A percentile compares a stretch with the other conserved stretches of the same genome.
These are phyloP conservation scores for Cerastoderma edule DNA, from an alignment of 2,888 invertebrate genomes.

Conservation along the genomic window DNA sequence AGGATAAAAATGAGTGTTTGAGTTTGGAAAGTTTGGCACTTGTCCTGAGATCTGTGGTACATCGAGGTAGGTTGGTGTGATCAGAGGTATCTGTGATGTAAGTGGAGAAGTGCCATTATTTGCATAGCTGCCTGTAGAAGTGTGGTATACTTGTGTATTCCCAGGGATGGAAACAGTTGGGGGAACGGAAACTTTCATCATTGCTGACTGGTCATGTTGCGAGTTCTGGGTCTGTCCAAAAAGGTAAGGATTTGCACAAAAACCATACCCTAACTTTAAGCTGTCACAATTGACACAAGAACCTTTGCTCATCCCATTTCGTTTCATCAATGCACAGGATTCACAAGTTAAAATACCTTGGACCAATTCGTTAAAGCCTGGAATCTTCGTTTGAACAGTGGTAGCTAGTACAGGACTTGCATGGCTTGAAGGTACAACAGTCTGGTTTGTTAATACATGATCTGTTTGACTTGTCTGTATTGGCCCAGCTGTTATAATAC, in stretches of 20 bases:
- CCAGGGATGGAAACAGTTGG: too few relatives aligned
- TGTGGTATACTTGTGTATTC: too few relatives aligned
- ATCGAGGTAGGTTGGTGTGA: constrained; percentile 34
- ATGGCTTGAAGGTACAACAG: neutral
- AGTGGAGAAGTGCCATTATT: too few relatives aligned
- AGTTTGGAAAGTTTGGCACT: neutral
- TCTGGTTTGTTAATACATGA: too few relatives aligned
- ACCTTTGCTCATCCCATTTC: constrained; percentile 42
- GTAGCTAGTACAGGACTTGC: neutral
- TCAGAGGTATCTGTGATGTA: too few relatives aligned
- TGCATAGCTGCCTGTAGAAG: too few relatives aligned
- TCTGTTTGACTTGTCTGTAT: too few relatives aligned
- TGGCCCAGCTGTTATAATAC: too few relatives aligned
- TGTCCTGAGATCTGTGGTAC: neutral
- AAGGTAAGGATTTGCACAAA: neutral
- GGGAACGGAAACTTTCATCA: too few relatives aligned
- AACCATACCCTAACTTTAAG: constrained; percentile 34
- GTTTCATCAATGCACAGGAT: constrained; percentile 52
- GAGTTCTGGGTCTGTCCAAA: too few relatives aligned
- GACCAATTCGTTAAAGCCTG: constrained; percentile 35
- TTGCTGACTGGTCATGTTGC: too few relatives aligned
- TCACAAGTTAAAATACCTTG: constrained; percentile 38
- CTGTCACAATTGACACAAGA: constrained; percentile 45
- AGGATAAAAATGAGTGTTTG: neutral
- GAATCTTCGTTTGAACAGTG: constrained; percentile 16